Percentiles rank a stretch among this genome's conserved stretches.
Conservation (phyloP, 1,140 invertebrate species). For the Tetramorium alpestre region DNA sequence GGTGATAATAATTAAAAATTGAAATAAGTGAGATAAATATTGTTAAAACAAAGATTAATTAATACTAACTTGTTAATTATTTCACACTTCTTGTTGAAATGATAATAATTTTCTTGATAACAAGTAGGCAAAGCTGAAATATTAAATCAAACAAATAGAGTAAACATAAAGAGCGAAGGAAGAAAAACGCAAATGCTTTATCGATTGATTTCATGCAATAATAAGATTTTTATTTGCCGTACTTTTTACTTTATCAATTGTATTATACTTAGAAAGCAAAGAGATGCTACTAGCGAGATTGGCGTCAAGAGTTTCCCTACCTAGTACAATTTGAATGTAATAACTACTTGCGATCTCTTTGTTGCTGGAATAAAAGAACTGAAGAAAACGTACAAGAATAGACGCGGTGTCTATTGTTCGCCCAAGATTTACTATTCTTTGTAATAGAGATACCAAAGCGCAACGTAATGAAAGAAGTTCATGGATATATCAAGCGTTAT, state of each 20-base stretch:
- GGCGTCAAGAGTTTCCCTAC: conserved; percentile 26
- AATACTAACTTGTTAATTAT: conserved; percentile 48
- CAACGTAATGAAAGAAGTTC: conserved; percentile 25
- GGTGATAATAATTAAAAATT: neutral
- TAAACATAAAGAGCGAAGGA: neutral
- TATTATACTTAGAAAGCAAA: conserved; percentile 8
- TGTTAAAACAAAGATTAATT: conserved; percentile 55
- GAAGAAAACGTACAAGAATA: conserved; percentile 48
- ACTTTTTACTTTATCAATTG: neutral
- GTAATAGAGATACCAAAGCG: conserved; percentile 26
- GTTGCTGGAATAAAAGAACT: conserved; percentile 49
- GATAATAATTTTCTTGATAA: conserved; percentile 46
- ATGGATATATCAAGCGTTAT: conserved; percentile 1
- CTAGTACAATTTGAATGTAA: conserved; percentile 41
- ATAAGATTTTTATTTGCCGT: neutral
- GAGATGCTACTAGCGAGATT: neutral
- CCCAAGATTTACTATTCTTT: conserved; percentile 48
- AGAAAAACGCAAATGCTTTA: neutral
- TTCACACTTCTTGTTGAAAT: neutral
- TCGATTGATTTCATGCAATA: conserved; percentile 28
- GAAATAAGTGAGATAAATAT: conserved; percentile 57
- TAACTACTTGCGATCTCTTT: conserved; percentile 46
- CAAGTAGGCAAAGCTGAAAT: neutral
- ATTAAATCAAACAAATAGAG: conserved; percentile 41
- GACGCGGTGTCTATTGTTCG: conserved; percentile 19